A percentile compares a stretch with the other conserved stretches of the same genome.
These are phyloP conservation scores for Mionectes macconnelli DNA, from an alignment of 2,113 vertebrate genomes.

Conservation along the genomic window DNA sequence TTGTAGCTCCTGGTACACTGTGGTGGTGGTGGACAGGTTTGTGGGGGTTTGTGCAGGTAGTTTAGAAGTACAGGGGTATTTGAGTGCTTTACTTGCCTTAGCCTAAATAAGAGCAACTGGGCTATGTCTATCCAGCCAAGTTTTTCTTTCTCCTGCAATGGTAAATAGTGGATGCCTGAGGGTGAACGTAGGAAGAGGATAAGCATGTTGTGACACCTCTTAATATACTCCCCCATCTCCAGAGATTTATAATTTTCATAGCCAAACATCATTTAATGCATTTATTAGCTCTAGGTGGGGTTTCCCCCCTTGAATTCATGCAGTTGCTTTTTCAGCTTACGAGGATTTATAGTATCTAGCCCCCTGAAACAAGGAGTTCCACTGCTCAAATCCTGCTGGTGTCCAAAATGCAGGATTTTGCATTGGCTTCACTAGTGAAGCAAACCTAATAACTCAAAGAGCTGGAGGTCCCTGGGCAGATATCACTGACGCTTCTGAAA, in stretches of 20 bases:
- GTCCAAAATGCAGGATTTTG: background rate
- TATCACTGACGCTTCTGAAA: conserved; percentile 14
- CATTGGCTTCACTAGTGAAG: background rate
- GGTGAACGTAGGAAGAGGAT: background rate
- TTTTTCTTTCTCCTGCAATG: background rate
- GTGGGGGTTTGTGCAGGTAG: background rate
- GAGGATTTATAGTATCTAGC: background rate
- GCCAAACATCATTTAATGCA: background rate
- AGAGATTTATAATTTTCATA: background rate
- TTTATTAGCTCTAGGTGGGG: background rate
- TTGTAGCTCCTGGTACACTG: background rate
- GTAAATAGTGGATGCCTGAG: background rate
- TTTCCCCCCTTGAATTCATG: background rate
- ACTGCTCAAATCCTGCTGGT: background rate
- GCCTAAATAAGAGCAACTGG: background rate
- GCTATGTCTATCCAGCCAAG: background rate
- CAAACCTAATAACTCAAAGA: background rate
- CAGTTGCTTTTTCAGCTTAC: background rate
- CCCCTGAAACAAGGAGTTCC: background rate
- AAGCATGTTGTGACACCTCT: background rate
- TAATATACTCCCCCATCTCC: background rate
- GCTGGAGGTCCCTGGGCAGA: background rate
- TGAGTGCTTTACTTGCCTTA: background rate
- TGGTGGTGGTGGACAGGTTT: background rate
- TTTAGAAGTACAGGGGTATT: background rate